phyloP scores from a whole-genome alignment of 2,888 invertebrate species.

The Phyllotreta striolata region DNA sequence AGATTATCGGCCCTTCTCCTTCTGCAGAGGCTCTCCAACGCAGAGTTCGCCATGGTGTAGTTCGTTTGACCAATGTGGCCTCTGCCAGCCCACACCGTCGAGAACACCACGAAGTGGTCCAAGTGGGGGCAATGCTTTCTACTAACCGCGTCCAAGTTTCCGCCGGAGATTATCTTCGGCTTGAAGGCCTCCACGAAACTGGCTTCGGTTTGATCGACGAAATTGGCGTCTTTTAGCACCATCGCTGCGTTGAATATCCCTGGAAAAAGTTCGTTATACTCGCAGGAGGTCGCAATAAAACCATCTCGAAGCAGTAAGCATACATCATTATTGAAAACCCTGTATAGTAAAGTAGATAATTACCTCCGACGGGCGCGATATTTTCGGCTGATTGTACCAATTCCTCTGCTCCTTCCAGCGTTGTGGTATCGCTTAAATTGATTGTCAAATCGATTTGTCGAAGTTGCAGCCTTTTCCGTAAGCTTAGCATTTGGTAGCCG shows the following conservation, averaged over 20 bases:
- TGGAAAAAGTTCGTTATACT: slow-evolving; percentile 25
- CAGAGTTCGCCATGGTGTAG: slow-evolving; percentile 49
- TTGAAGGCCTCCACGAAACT: slow-evolving; percentile 64
- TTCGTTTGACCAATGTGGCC: slow-evolving; percentile 50
- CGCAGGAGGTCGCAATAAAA: neutral
- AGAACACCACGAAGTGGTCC: slow-evolving; percentile 49
- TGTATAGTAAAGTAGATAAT: neutral
- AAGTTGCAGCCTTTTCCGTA: slow-evolving; percentile 47
- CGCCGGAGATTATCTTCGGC: slow-evolving; percentile 69
- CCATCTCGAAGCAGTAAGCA: too few relatives aligned
- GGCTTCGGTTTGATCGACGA: slow-evolving; percentile 65
- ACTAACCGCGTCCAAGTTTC: slow-evolving; percentile 64
- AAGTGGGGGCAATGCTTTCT: slow-evolving; percentile 61
- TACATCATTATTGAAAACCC: too few relatives aligned
- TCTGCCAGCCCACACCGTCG: slow-evolving; percentile 45
- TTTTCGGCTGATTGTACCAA: slow-evolving; percentile 58
- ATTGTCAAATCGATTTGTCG: slow-evolving; percentile 55
- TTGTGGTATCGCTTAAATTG: slow-evolving; percentile 59
- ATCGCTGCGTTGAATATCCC: slow-evolving; percentile 55
- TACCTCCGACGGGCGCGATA: slow-evolving; percentile 67
- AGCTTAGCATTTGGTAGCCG: slow-evolving; percentile 65
- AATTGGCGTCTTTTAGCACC: slow-evolving; percentile 65
- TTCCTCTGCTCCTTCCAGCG: slow-evolving; percentile 57
- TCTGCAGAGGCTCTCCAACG: slow-evolving; percentile 49
- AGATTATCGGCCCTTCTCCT: slow-evolving; percentile 43